These are phyloP conservation scores for Darwinula stevensoni DNA, from an alignment of 2,888 invertebrate species.

Conservation along the genomic window DNA sequence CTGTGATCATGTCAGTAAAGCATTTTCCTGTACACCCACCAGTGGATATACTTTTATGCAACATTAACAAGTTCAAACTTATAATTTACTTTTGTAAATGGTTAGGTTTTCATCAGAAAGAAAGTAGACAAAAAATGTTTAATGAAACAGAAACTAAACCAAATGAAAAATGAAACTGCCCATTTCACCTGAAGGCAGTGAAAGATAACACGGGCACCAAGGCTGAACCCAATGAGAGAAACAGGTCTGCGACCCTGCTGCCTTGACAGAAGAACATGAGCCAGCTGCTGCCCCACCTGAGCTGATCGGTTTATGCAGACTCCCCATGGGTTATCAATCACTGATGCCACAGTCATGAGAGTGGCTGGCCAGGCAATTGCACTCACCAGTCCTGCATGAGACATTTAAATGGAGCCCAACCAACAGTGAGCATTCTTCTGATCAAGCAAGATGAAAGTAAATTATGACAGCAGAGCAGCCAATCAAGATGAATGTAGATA, in stretches of 20 bases:
- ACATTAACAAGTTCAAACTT: too few relatives aligned
- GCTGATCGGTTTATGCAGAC: constrained; percentile 28
- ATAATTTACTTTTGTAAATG: too few relatives aligned
- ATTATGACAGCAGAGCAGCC: constrained; percentile 4
- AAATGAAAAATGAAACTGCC: too few relatives aligned
- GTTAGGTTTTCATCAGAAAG: too few relatives aligned
- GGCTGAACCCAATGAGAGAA: constrained; percentile 29
- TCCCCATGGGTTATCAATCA: constrained; percentile 34
- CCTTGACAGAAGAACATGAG: constrained; percentile 27
- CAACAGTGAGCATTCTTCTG: too few relatives aligned
- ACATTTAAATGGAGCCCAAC: too few relatives aligned
- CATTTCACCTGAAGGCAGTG: constrained; percentile 25
- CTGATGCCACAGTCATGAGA: constrained; percentile 23
- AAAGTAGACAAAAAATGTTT: too few relatives aligned
- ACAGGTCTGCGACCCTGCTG: constrained; percentile 31
- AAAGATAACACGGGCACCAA: constrained; percentile 34
- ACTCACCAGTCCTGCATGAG: constrained; percentile 23
- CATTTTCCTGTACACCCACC: too few relatives aligned
- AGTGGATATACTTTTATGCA: too few relatives aligned
- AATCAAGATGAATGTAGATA: background rate
- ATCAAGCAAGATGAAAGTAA: constrained; percentile 1
- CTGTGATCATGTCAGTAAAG: background rate
- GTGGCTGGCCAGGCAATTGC: constrained; percentile 33
- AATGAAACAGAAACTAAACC: too few relatives aligned
- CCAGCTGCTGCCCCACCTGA: constrained; percentile 29